Percentiles rank a stretch among this genome's conserved stretches.
Conservation (phyloP, 1,140 invertebrate species). For the Drosophila insularis region DNA sequence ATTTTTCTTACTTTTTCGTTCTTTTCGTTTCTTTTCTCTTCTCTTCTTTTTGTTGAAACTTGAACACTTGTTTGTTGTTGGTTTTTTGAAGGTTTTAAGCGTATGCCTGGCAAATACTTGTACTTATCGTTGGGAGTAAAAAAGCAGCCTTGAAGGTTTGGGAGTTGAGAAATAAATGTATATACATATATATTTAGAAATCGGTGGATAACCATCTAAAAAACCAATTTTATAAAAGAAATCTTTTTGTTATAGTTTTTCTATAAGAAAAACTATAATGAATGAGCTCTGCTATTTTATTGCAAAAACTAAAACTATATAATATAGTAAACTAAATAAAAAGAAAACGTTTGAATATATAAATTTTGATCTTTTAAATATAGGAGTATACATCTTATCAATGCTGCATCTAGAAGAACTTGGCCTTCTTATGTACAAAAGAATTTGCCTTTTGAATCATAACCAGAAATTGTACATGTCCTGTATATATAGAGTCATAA, state of each 20-base stretch:
- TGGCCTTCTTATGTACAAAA: too few species aligned
- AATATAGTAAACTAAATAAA: too few species aligned
- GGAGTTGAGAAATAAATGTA: neutral
- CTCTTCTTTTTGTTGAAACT: neutral
- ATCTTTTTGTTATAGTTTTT: neutral
- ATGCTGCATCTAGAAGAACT: too few species aligned
- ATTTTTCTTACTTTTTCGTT: constrained; percentile 37
- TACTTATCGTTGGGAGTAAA: neutral
- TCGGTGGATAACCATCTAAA: neutral
- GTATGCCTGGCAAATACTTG: constrained; percentile 43
- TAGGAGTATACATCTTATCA: too few species aligned
- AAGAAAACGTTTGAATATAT: too few species aligned
- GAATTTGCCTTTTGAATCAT: too few species aligned
- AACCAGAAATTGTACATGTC: too few species aligned
- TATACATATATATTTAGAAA: too few species aligned
- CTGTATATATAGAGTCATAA: too few species aligned
- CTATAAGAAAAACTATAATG: neutral
- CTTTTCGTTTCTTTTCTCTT: neutral
- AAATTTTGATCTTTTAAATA: too few species aligned
- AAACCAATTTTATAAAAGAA: neutral
- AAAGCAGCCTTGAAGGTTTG: neutral
- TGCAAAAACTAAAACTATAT: neutral
- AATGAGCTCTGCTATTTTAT: neutral
- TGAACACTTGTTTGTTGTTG: constrained; percentile 18
- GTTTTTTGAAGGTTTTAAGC: constrained; percentile 7